Evolutionary conservation across 2,113 vertebrate species (phyloP), one percentile per base, ranked within the genome.

Genomic region (Tetrax tetrax): DNA sequence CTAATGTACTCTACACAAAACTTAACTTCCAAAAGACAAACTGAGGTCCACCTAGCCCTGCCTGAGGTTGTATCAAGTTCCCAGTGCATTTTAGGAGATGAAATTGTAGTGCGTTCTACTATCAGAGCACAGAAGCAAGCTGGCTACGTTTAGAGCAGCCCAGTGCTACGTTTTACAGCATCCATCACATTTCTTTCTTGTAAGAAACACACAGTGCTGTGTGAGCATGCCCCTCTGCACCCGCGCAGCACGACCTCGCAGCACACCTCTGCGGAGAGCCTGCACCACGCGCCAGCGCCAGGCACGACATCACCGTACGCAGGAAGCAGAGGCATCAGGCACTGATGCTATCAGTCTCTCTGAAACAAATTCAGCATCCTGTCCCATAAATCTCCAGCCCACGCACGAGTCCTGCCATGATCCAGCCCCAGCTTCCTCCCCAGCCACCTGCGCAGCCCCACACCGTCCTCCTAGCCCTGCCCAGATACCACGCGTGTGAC

Each of bases 401-500:
- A 2, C 8, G 1, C 54, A 35, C 1, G 0, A n/a, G 45, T 12
- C 10, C 71, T 50, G 59, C 41, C 0, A 1, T 15, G 53, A 7
- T 66, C 11, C 1, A 1, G 33, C 16, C 57, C 29, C 19, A 0
- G 2, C 18, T 24, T 25, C 35, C 57, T 33, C 38, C 70, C 33
- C 27, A 3, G 47, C 17, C 19, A 7, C 38, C n/a, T 2, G 3
- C n/a, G 38, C 3, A 2, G 66, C 37, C 61, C 27, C 37, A 17
- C 2, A 4, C 33, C 8, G 1, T 25, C 24, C 37, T 16, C 38
- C 51, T 47, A 22, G 54, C n/a, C n/a, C 41, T 82, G 45, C 63
- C 61, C 2, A 1, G 64, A 28, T 37, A 38, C 28, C 25, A 28
- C n/a, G 41, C 5, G 3, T 0, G 0, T 9, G 21, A 4, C 14